Conservation (phyloP, 2,888 invertebrate species). For the Nephrotoma flavescens region DNA sequence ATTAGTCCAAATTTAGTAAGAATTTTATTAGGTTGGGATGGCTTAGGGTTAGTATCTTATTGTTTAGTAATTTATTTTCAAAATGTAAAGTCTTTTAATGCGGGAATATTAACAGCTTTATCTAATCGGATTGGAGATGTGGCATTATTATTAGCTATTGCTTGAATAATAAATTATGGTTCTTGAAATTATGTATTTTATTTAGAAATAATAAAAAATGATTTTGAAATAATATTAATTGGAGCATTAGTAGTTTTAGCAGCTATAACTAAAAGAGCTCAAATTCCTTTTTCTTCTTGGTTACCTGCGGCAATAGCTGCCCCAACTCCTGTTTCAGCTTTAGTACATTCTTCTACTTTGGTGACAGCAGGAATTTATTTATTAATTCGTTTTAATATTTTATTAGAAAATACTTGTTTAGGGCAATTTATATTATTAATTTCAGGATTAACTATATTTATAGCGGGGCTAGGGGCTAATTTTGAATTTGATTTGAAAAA, state of each 20-base stretch:
- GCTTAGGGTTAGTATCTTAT: neutral
- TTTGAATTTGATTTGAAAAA: constrained; percentile 59
- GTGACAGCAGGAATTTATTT: constrained; percentile 64
- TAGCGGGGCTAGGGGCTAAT: constrained; percentile 42
- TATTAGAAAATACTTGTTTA: constrained; percentile 24
- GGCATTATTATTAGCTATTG: neutral
- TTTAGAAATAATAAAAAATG: constrained; percentile 35
- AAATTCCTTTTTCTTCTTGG: constrained; percentile 66
- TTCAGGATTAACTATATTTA: constrained; percentile 43
- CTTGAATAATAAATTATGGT: constrained; percentile 35
- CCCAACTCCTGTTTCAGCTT: constrained; percentile 57
- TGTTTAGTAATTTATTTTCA: neutral
- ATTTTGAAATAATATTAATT: constrained; percentile 33
- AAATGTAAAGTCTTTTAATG: neutral
- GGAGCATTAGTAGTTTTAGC: constrained; percentile 36
- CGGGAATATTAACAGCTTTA: neutral
- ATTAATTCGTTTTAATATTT: constrained; percentile 49
- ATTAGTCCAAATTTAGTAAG: neutral
- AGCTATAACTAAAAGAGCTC: constrained; percentile 61
- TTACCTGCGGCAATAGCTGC: constrained; percentile 62
- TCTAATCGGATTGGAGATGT: neutral
- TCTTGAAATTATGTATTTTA: constrained; percentile 42
- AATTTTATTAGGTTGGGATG: neutral
- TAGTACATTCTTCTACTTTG: constrained; percentile 65
- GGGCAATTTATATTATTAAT: constrained; percentile 36